Conservation (phyloP, 2,113 vertebrate genomes). For the Cinclus mexicanus region DNA sequence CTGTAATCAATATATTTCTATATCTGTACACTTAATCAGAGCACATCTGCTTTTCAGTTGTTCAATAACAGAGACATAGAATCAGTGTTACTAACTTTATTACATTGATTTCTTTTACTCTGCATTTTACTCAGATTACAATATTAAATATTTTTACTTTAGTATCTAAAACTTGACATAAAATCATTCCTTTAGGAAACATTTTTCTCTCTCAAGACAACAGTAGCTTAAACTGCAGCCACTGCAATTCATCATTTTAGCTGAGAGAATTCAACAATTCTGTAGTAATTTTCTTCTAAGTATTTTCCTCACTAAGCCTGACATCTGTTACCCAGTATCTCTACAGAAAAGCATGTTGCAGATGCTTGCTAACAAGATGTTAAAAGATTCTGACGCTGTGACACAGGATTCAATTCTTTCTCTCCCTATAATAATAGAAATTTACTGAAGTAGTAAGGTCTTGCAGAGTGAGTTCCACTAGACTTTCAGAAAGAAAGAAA, state of each 20-base stretch:
- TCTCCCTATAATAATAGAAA: not conserved
- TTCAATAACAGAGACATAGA: constrained; percentile 55
- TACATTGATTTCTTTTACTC: constrained; percentile 67
- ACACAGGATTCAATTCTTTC: not conserved
- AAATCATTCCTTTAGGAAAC: constrained; percentile 66
- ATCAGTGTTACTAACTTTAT: constrained; percentile 67
- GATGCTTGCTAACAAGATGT: not conserved
- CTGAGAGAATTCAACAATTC: not conserved
- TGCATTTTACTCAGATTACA: constrained; percentile 43
- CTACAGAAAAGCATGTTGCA: not conserved
- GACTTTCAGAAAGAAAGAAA: not conserved
- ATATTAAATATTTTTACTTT: constrained; percentile 69
- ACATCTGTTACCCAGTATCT: constrained; percentile 3
- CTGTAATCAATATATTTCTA: constrained; percentile 69
- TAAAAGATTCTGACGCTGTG: not conserved
- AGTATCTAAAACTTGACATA: constrained; percentile 50
- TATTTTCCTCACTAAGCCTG: not conserved
- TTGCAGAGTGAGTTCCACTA: not conserved
- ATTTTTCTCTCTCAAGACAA: constrained; percentile 1
- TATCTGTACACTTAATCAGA: constrained; percentile 70
- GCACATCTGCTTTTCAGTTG: constrained; percentile 47
- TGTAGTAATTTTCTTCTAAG: not conserved
- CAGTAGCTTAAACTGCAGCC: not conserved
- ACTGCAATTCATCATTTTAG: constrained; percentile 5
- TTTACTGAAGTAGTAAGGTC: not conserved